A percentile compares a stretch with the other conserved stretches of the same genome.
These are phyloP conservation scores for Nycteola revayana DNA, from an alignment of 2,888 invertebrate genomes.

Conservation along the genomic window DNA sequence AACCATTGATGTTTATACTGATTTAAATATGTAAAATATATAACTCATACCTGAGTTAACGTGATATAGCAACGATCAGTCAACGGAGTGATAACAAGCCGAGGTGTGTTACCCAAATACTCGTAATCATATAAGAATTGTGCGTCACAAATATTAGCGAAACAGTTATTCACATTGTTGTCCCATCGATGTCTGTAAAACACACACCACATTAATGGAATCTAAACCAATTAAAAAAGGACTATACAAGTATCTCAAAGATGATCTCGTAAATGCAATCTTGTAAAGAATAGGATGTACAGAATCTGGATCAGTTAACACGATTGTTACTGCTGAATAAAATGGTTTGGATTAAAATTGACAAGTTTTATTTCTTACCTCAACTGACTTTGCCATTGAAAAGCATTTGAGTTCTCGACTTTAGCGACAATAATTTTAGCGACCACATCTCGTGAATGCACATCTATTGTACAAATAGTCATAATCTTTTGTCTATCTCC, in stretches of 20 bases:
- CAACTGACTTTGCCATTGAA: constrained; percentile 96
- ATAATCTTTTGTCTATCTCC: constrained; percentile 97
- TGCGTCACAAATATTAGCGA: constrained; percentile 97
- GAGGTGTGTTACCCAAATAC: constrained; percentile 96
- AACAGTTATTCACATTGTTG: constrained; percentile 89
- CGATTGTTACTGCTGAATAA: no score
- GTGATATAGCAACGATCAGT: constrained; percentile 98
- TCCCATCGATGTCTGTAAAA: constrained; percentile 89
- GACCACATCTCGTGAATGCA: constrained; percentile 96
- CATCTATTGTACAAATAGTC: constrained; percentile 98
- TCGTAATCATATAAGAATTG: constrained; percentile 96
- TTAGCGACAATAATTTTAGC: constrained; percentile 91
- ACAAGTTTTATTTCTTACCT: no score
- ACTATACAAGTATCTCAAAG: no score
- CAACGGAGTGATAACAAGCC: constrained; percentile 96
- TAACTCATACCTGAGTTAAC: constrained; percentile 89
- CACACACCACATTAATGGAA: no score
- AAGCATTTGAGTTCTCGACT: constrained; percentile 89
- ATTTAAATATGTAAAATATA: constrained; percentile 6
- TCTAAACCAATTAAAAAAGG: no score
- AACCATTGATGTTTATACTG: no score
- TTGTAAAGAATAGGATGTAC: no score
- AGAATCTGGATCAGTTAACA: no score
- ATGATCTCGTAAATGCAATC: no score
- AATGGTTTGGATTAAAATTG: no score